Evolutionary conservation across 2,797 vertebrate species (phyloP).

Genomic region (Chelmon rostratus): DNA sequence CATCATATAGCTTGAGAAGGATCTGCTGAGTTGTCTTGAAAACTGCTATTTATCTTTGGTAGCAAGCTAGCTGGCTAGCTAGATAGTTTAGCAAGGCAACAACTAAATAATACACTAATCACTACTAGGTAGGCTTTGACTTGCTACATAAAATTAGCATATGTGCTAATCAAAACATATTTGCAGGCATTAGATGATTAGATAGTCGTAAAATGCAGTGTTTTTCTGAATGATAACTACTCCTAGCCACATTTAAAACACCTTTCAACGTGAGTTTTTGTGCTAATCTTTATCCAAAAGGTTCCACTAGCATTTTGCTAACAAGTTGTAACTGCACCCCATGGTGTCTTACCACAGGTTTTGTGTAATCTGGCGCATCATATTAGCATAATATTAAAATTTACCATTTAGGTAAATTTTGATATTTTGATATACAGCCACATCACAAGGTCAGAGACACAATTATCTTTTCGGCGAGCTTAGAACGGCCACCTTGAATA

Average conservation of each 20-base stretch:
- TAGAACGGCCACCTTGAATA: not conserved
- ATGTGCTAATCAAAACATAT: not conserved
- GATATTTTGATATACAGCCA: too few species aligned
- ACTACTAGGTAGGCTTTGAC: not conserved
- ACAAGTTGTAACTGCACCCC: not conserved
- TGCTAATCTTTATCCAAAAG: not conserved
- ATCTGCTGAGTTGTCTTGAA: not conserved
- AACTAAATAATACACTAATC: not conserved
- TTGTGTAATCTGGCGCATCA: not conserved
- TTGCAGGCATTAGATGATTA: not conserved
- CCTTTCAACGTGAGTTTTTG: not conserved
- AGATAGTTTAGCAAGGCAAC: not conserved
- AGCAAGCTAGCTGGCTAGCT: not conserved
- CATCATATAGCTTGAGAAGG: not conserved
- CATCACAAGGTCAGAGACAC: not conserved
- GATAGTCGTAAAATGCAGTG: too few species aligned
- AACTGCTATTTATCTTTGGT: not conserved
- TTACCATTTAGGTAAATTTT: not conserved
- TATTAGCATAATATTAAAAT: not conserved
- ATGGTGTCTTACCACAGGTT: not conserved
- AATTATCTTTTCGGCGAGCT: not conserved
- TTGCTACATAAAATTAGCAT: not conserved
- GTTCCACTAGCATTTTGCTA: not conserved
- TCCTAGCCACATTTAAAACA: not conserved
- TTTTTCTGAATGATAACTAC: not conserved